These are phyloP conservation scores for Stenolophus ochropezus DNA, from an alignment of 2,888 invertebrate genomes.

Conservation along the genomic window DNA sequence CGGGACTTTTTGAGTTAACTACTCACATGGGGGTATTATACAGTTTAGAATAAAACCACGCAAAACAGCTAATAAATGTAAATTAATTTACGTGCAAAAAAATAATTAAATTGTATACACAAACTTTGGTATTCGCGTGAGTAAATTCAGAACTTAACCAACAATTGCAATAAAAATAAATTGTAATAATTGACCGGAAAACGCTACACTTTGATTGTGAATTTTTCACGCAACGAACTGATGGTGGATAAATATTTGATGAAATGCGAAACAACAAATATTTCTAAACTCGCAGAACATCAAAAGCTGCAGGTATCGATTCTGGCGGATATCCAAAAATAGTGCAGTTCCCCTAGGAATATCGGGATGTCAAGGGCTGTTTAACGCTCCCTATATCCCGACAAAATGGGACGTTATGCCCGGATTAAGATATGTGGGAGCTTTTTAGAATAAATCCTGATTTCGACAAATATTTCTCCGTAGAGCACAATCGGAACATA, in stretches of 20 bases:
- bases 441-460: not conserved
- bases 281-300: not conserved
- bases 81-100: not conserved
- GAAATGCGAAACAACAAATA: not conserved
- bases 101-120: not conserved
- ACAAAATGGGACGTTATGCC: not conserved
- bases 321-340: not conserved
- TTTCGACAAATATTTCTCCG: not conserved
- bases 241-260: not conserved
- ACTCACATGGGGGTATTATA: not conserved
- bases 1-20: not conserved
- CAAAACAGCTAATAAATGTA: not conserved
- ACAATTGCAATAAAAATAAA: not conserved
- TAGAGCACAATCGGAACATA: not conserved
- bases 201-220: not conserved
- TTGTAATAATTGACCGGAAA: not conserved
- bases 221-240: not conserved
- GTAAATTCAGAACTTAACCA: too few species aligned
- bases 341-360: not conserved
- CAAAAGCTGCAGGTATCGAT: not conserved
- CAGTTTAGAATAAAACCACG: not conserved
- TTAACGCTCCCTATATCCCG: not conserved
- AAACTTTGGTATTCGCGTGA: too few species aligned
- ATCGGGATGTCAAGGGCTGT: not conserved
- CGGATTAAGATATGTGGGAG: not conserved